Conservation (phyloP, 2,888 invertebrate species). For the Limnephilus lunatus region DNA sequence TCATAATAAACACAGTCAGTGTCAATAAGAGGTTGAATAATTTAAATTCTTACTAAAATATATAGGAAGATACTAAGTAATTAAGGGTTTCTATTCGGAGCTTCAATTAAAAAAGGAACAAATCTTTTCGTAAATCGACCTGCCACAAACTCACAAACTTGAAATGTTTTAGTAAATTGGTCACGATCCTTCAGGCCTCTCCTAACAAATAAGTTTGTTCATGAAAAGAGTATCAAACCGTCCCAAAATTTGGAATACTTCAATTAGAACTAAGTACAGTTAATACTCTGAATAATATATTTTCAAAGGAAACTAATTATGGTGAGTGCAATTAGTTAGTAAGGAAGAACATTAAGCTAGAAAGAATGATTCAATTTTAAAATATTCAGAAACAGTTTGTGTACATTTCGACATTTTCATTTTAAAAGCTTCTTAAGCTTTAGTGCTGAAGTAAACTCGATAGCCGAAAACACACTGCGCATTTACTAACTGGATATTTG, state of each 20-base stretch:
- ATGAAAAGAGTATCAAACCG: background rate
- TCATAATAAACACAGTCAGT: background rate
- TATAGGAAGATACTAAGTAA: background rate
- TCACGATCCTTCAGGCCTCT: background rate
- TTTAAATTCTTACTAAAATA: background rate
- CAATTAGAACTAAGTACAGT: constrained; percentile 3
- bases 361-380: background rate
- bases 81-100: background rate
- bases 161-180: background rate
- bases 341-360: background rate
- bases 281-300: background rate
- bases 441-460: too few relatives aligned
- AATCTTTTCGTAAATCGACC: background rate
- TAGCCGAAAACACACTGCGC: too few relatives aligned
- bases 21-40: background rate
- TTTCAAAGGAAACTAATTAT: background rate
- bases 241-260: background rate
- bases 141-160: background rate
- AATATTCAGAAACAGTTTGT: background rate
- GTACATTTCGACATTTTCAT: background rate
- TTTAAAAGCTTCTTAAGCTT: background rate
- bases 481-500: background rate
- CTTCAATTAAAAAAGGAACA: background rate
- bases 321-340: constrained; percentile 20
- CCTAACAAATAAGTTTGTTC: background rate